Conservation (phyloP, 1,140 invertebrate species). For the Brachionus plicatilis region DNA sequence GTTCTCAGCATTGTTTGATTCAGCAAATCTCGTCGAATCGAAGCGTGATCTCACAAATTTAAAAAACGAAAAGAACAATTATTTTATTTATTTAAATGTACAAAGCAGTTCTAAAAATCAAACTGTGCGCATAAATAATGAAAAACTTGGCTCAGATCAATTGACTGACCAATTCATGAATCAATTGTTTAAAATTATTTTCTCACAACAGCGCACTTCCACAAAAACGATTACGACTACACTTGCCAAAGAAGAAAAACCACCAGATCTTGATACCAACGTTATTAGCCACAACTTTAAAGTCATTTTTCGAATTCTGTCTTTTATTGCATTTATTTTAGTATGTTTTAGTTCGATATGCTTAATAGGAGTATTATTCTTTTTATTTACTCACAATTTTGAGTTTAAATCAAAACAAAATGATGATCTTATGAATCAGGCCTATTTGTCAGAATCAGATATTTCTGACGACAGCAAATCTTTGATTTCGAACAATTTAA, state of each 20-base stretch:
- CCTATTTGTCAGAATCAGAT: not conserved
- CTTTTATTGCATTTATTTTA: conserved; percentile 19
- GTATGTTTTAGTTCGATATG: conserved; percentile 19
- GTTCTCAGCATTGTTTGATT: not conserved
- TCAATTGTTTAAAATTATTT: not conserved
- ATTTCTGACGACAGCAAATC: not conserved
- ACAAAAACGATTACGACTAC: not conserved
- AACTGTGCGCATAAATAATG: not conserved
- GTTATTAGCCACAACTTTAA: conserved; percentile 15
- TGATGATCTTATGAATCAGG: not conserved
- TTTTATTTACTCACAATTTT: not conserved
- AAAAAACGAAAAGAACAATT: conserved; percentile 35
- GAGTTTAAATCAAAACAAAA: not conserved
- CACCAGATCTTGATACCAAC: not conserved
- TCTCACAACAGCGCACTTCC: not conserved
- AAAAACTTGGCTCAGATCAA: not conserved
- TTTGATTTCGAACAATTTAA: not conserved
- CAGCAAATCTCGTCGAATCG: not conserved
- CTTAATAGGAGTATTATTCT: not conserved
- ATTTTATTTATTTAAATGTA: conserved; percentile 20
- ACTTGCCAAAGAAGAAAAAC: not conserved
- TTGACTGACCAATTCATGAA: not conserved
- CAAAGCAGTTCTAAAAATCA: not conserved
- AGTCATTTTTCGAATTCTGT: not conserved
- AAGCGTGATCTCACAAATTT: not conserved